Evolutionary conservation across 1,140 invertebrate genomes (phyloP).

Genomic region (Myzus persicae): DNA sequence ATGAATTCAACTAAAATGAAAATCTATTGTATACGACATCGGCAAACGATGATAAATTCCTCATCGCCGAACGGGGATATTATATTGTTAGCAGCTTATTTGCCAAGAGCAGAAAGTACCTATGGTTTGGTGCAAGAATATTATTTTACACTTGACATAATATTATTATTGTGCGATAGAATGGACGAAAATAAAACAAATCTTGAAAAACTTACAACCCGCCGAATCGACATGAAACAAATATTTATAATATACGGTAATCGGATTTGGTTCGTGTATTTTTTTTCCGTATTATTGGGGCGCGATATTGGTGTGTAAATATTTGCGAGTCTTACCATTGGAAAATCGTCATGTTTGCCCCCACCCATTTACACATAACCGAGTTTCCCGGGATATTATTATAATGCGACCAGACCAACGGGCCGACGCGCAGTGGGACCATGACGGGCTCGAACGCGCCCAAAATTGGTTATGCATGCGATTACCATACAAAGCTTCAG

Average conservation of each 20-base stretch:
- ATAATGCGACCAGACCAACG: background rate
- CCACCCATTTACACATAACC: background rate
- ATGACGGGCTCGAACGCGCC: background rate
- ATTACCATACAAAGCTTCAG: background rate
- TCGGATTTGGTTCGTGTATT: too few species aligned
- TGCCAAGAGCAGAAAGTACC: too few species aligned
- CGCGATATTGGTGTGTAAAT: background rate
- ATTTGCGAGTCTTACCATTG: background rate
- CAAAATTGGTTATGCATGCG: slow-evolving; percentile 21
- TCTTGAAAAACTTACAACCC: background rate
- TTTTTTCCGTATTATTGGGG: too few species aligned
- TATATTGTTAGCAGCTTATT: too few species aligned
- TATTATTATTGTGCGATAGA: background rate
- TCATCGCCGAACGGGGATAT: too few species aligned
- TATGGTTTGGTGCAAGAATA: too few species aligned
- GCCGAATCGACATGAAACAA: background rate
- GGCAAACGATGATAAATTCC: too few species aligned
- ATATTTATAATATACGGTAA: background rate
- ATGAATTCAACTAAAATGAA: background rate
- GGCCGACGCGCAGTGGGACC: background rate
- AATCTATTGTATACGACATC: background rate
- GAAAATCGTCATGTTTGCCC: background rate
- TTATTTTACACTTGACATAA: too few species aligned
- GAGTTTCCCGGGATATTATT: background rate
- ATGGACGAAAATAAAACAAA: background rate